These are phyloP conservation scores for Pipistrellus pygmaeus DNA, from an alignment of 2,797 vertebrate genomes.

Conservation along the genomic window DNA sequence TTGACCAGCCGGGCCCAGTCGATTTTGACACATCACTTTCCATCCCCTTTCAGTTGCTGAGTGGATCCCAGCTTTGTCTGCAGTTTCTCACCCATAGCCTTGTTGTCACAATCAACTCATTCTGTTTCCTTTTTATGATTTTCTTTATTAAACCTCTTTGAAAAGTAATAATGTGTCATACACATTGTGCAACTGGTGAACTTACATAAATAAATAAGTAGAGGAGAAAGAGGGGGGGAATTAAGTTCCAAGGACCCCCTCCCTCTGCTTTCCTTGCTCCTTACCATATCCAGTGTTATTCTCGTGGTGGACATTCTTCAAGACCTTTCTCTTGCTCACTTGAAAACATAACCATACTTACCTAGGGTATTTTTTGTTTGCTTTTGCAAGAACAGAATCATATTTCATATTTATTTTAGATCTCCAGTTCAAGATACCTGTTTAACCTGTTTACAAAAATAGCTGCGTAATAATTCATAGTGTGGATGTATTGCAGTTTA, in stretches of 20 bases:
- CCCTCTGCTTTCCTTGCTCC: neutral
- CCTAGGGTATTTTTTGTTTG: neutral
- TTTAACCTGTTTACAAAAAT: neutral
- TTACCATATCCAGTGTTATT: neutral
- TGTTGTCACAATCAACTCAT: neutral
- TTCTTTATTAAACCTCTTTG: constrained; percentile 9
- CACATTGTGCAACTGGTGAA: neutral
- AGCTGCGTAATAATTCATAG: neutral
- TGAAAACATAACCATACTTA: neutral
- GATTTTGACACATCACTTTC: neutral
- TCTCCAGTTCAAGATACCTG: neutral
- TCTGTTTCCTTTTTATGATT: constrained; percentile 23
- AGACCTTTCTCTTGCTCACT: neutral
- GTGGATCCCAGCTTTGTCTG: neutral
- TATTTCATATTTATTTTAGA: neutral
- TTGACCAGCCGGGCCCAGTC: neutral
- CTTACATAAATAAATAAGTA: neutral
- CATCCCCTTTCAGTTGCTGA: neutral
- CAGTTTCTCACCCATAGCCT: neutral
- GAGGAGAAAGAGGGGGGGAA: neutral
- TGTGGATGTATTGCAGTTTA: neutral
- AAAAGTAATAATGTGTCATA: neutral
- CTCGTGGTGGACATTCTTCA: neutral
- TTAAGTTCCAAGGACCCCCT: neutral
- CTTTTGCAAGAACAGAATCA: neutral